These are phyloP conservation scores for Epsilonema sp. DNA, from an alignment of 2,888 invertebrate genomes.

Conservation along the genomic window DNA sequence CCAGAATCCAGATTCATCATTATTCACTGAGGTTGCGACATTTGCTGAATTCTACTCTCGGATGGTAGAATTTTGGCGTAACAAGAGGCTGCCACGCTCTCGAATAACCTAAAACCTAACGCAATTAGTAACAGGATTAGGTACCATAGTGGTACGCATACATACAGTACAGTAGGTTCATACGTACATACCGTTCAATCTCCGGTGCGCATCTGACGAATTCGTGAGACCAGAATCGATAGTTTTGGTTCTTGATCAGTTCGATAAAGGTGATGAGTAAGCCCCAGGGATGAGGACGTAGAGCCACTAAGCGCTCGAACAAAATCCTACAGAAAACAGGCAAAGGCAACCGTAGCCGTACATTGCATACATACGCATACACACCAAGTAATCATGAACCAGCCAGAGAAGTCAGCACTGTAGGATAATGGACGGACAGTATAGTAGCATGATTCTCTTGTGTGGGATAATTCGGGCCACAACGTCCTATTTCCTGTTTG, in stretches of 20 bases:
- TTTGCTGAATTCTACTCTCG: too few species aligned
- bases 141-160: background rate
- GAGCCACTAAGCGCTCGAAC: constrained; percentile 85
- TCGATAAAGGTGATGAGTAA: constrained; percentile 95
- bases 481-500: too few species aligned
- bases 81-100: constrained; percentile 85
- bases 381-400: background rate
- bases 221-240: constrained; percentile 97
- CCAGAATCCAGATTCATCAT: too few species aligned
- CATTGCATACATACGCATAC: background rate
- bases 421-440: too few species aligned
- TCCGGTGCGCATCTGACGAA: constrained; percentile 99
- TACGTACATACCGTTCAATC: constrained; percentile 92
- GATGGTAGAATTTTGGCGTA: constrained; percentile 38
- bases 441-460: too few species aligned
- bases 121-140: constrained; percentile 2
- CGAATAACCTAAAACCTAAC: constrained; percentile 52
- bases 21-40: too few species aligned
- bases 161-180: constrained; percentile 3
- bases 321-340: constrained; percentile 48
- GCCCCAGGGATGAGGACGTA: constrained; percentile 98
- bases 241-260: constrained; percentile 88
- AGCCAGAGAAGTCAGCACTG: background rate
- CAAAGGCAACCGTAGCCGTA: constrained; percentile 3
- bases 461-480: too few species aligned